These are phyloP conservation scores for Cherax quadricarinatus DNA, from an alignment of 1,140 invertebrate genomes.

Conservation along the genomic window DNA sequence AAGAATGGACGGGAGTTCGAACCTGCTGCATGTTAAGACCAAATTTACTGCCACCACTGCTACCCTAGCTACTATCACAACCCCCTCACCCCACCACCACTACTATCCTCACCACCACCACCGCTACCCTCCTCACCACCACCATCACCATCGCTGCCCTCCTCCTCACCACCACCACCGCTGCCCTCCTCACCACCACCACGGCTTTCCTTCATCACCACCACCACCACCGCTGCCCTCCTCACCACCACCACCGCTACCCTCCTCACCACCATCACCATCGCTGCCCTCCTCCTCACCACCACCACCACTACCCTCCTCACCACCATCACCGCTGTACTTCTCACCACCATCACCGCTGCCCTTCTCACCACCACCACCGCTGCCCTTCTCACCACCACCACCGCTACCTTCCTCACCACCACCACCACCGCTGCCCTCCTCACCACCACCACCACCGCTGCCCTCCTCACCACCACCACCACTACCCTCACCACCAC, in stretches of 20 bases:
- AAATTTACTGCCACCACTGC: too few relatives aligned
- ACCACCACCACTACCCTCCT: neutral
- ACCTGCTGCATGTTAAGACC: too few relatives aligned
- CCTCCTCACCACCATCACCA: neutral
- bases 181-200: neutral
- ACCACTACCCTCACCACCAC: neutral
- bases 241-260: neutral
- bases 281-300: too few relatives aligned
- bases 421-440: neutral
- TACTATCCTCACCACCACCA: neutral
- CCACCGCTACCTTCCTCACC: neutral
- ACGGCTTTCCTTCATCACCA: neutral
- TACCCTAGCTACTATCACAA: neutral
- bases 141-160: too few relatives aligned
- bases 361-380: too few relatives aligned
- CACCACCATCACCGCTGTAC: neutral
- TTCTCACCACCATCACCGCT: neutral
- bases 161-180: too few relatives aligned
- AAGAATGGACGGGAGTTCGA: too few relatives aligned
- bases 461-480: neutral
- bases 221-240: neutral
- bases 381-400: neutral
- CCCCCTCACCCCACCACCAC: neutral
- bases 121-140: too few relatives aligned
- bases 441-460: neutral